A percentile compares a stretch with the other conserved stretches of the same genome.
Conservation (phyloP, 2,797 vertebrate genomes). For the Ambastaia sidthimunki region DNA sequence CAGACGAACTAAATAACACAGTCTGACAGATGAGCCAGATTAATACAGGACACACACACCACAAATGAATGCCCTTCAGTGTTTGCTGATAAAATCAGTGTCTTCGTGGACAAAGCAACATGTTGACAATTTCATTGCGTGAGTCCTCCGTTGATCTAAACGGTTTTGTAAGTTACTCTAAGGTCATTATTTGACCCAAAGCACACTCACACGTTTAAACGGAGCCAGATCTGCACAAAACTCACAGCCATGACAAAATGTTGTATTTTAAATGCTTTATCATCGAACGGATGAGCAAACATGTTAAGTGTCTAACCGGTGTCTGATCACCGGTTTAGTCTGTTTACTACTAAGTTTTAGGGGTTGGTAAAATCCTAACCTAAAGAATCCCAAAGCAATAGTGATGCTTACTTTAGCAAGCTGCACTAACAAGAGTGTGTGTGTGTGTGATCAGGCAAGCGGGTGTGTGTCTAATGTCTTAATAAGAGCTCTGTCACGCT, state of each 20-base stretch:
- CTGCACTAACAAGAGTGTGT: constrained; percentile 4
- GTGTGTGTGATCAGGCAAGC: constrained; percentile 1
- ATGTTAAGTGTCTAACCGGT: too few species aligned
- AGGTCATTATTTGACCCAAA: too few species aligned
- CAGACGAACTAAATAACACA: background rate
- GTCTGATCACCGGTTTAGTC: background rate
- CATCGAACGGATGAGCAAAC: too few species aligned
- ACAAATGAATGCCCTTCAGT: background rate
- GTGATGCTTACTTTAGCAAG: background rate
- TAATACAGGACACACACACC: background rate
- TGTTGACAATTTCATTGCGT: too few species aligned
- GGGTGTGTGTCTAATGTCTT: constrained; percentile 48
- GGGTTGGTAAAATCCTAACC: background rate
- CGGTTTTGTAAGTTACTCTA: too few species aligned
- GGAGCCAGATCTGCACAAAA: too few species aligned
- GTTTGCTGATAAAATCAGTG: too few species aligned
- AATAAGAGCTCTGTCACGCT: constrained; percentile 52
- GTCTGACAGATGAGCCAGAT: background rate
- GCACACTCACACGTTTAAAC: too few species aligned
- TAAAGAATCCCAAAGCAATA: background rate
- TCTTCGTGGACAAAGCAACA: too few species aligned
- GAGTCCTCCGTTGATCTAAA: too few species aligned
- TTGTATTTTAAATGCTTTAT: too few species aligned
- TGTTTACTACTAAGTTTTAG: background rate
- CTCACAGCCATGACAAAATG: too few species aligned